Percentiles rank a stretch among this genome's conserved stretches.
phyloP scores from a whole-genome alignment of 1,140 invertebrate genomes.

The Schlechtendalia chinensis region DNA sequence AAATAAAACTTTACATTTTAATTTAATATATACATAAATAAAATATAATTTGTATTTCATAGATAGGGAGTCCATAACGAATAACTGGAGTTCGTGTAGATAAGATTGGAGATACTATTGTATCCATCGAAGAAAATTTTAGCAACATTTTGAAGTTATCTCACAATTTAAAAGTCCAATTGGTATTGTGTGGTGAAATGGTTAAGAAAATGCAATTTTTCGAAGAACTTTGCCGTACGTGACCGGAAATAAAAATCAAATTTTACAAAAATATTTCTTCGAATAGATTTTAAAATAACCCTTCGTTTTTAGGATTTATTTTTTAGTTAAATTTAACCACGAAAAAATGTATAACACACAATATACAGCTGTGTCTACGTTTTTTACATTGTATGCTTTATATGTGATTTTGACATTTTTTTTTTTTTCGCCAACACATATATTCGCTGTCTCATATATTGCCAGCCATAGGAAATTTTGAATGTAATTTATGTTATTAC shows the following conservation, averaged over 20 bases:
- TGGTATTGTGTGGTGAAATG: background rate
- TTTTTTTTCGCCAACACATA: background rate
- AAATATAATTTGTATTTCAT: too few species aligned
- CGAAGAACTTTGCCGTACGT: background rate
- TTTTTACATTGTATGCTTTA: too few species aligned
- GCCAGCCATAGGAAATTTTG: background rate
- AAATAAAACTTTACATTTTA: too few species aligned
- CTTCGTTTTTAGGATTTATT: background rate
- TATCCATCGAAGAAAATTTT: background rate
- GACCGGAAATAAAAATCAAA: slow-evolving; percentile 19
- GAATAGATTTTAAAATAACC: background rate
- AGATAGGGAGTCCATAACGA: too few species aligned
- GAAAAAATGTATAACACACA: background rate
- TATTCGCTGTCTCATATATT: background rate
- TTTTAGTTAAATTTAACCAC: background rate
- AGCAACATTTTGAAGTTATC: slow-evolving; percentile 3
- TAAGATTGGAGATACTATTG: background rate
- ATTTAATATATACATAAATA: too few species aligned
- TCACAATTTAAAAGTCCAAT: background rate
- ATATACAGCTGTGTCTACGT: background rate
- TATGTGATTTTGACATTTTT: too few species aligned
- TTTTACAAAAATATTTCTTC: background rate
- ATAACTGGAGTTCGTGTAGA: background rate
- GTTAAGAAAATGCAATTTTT: slow-evolving; percentile 7
- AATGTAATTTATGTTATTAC: slow-evolving; percentile 34